Evolutionary conservation across 2,113 vertebrate genomes (phyloP), one percentile per base, ranked within the genome.

Genomic region (Meriones unguiculatus): DNA sequence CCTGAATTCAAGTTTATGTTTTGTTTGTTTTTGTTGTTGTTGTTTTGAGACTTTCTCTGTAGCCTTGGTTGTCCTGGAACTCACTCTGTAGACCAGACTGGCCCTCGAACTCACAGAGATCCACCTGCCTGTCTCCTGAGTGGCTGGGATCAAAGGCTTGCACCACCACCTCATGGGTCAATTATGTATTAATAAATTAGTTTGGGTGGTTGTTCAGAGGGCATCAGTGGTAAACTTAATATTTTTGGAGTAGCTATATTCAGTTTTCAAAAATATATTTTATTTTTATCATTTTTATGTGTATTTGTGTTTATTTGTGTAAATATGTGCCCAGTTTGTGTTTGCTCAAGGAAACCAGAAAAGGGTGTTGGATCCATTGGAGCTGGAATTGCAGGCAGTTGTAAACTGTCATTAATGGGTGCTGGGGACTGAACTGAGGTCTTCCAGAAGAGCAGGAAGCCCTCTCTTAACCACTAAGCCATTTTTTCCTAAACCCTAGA

Each of bases 151-250:
- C 15, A 57, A 57, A 57, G 57, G 11, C 15, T 3, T 57, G 57
- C 57, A 57, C 57, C 11, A 57, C 1, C 57, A 57, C 57, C 15
- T 12, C 57, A 57, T 57, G 12, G 57, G 12, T 57, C 57, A 57
- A 57, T 13, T 46, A 1, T 38, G 30, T 87, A 7, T 32, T 5
- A 15, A 0, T 82, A 67, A 30, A 18, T 32, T 15, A 25, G 4
- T 0, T 0, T 25, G 72, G 38, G 54, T 84, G 78, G 28, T 94
- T 62, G 52, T 93, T 64, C 81, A 35, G 41, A 78, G 76, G 73
- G 65, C 59, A 85, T 22, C 38, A n/a, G 85, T 69, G 54, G 84
- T 89, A 85, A 92, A 70, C 85, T 90, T 96, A 87, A 50, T 5
- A 78, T 91, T 75, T 22, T 62, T 90, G 65, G 5, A 78, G 50